Conservation (phyloP, 1,140 invertebrate genomes). For the Himalopsyche phryganea region DNA sequence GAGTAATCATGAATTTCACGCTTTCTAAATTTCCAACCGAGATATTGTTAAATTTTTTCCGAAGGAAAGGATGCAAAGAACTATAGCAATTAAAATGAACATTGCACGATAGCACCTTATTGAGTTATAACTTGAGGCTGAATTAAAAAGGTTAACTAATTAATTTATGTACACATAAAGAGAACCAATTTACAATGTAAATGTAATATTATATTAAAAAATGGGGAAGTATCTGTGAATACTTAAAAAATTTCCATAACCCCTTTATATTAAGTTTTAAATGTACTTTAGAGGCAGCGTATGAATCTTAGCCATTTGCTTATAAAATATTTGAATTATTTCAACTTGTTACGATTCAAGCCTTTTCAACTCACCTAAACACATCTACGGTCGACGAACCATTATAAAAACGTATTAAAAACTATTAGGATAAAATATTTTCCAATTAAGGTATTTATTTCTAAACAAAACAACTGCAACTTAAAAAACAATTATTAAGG, state of each 20-base stretch:
- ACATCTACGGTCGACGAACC: background rate
- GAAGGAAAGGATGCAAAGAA: no score
- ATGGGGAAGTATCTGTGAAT: constrained; percentile 19
- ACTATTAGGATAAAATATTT: constrained; percentile 21
- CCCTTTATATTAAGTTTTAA: constrained; percentile 15
- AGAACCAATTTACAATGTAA: constrained; percentile 27
- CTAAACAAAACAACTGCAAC: constrained; percentile 28
- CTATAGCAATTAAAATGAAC: constrained; percentile 1
- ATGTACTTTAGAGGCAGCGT: constrained; percentile 21
- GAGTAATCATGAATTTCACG: background rate
- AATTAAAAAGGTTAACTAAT: constrained; percentile 21
- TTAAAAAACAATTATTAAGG: constrained; percentile 32
- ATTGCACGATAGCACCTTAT: constrained; percentile 34
- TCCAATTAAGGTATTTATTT: constrained; percentile 26
- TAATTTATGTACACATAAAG: constrained; percentile 32
- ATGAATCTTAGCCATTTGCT: constrained; percentile 6
- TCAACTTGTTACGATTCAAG: constrained; percentile 15
- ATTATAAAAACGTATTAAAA: constrained; percentile 17
- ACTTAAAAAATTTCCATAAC: constrained; percentile 12
- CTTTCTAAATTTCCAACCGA: constrained; percentile 6
- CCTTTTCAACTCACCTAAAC: background rate
- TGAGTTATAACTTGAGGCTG: constrained; percentile 23
- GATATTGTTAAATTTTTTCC: background rate
- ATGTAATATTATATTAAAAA: constrained; percentile 17
- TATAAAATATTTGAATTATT: constrained; percentile 2